Evolutionary conservation across 2,113 vertebrate species (phyloP).

Genomic region (Prinia subflava): DNA sequence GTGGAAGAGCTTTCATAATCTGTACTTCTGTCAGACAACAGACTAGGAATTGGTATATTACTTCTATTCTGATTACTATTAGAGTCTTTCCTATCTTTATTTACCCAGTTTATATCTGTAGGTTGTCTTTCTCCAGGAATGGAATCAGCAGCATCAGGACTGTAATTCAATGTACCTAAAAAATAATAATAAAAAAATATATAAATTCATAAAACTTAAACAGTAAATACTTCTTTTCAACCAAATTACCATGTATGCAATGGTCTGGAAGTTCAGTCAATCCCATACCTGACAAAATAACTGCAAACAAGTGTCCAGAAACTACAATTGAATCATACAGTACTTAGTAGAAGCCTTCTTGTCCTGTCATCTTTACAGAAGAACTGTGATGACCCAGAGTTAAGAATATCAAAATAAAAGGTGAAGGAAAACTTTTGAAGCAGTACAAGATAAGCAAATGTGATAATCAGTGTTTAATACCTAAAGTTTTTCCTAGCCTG

Average conservation of each 20-base stretch:
- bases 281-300: neutral
- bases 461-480: neutral
- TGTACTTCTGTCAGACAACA: conserved; percentile 61
- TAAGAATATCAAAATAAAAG: neutral
- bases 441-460: neutral
- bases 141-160: conserved; percentile 74
- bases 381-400: neutral
- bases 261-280: neutral
- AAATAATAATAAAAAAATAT: neutral
- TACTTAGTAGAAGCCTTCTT: neutral
- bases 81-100: conserved; percentile 73
- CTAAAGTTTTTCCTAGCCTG: neutral
- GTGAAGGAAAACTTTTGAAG: neutral
- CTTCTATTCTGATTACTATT: conserved; percentile 71
- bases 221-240: neutral
- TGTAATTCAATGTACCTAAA: conserved; percentile 76
- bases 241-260: neutral
- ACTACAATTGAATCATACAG: neutral
- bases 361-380: neutral
- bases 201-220: neutral
- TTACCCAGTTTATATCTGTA: conserved; percentile 71
- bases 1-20: conserved; percentile 61
- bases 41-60: conserved; percentile 58
- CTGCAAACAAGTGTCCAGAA: neutral
- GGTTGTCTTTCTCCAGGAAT: conserved; percentile 70